Base-by-base conservation (phyloP, 2,888 invertebrate species). In the Spatulosminthurus flaviceps region DNA sequence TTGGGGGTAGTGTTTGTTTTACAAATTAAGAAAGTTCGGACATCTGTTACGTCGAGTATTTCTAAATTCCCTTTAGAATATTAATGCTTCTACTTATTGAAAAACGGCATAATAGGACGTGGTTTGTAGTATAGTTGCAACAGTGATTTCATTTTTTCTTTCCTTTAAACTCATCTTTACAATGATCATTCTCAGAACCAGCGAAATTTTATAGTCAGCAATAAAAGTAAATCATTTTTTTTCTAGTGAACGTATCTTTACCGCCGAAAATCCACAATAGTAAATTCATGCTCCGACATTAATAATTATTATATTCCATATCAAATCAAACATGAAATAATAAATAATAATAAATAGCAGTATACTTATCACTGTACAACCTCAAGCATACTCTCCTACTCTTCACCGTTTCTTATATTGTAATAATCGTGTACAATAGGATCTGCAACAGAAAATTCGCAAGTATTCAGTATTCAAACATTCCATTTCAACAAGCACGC, bases 241-340 rank as follows among this genome's bases (percentile, higher is more conserved):
- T 34, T 9, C 34, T 34, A 7, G 34, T 34, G 9, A 7, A 51
- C 16, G 5, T 51, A 51, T 4, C 16, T 9, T 51, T n/a, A 51
- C 51, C 16, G 51, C 51, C 4, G 51, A 51, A 2, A 5, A 51
- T 51, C 51, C 51, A 51, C 51, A 51, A 51, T 2, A 51, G 51
- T 51, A 51, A 51, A 51, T 13, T 51, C 51, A n/a, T 51, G 51
- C 16, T 13, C 16, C n/a, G 16, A 13, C 16, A 51, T 13, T 51
- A n/a, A n/a, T n/a, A n/a, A n/a, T n/a, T n/a, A n/a, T n/a, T 51
- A n/a, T n/a, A 51, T 51, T 51, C 16, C 51, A 51, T 51, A 51
- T 51, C 51, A 51, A 51, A 51, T 51, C 51, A 51, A 51, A n/a
- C 51, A 51, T 51, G 51, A 51, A 51, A 51, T 51, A 51, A 51